A percentile compares a stretch with the other conserved stretches of the same genome.
Evolutionary conservation across 2,888 invertebrate species (phyloP).

Genomic region (Harpalus rufipes): DNA sequence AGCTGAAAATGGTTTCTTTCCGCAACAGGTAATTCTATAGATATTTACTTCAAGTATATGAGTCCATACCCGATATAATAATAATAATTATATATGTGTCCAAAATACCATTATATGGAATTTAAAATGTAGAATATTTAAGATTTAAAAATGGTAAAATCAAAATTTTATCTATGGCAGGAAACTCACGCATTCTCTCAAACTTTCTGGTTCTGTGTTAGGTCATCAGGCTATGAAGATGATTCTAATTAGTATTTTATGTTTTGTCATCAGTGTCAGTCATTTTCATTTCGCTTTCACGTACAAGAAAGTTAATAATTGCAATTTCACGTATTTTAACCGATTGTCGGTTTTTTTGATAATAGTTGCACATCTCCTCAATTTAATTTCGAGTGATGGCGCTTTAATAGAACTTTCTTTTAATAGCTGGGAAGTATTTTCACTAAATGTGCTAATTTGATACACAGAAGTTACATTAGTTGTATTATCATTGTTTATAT

Average conservation of each 20-base stretch:
- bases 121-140: too few species aligned
- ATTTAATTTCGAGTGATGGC: constrained; percentile 35
- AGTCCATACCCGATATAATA: too few species aligned
- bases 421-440: constrained; percentile 1
- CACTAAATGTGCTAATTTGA: background rate
- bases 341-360: constrained; percentile 34
- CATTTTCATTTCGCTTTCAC: constrained; percentile 50
- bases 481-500: background rate
- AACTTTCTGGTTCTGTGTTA: constrained; percentile 24
- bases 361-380: constrained; percentile 10
- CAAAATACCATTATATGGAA: too few species aligned
- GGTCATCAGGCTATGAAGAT: constrained; percentile 15
- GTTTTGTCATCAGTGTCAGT: constrained; percentile 46
- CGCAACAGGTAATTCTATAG: too few species aligned
- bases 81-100: too few species aligned
- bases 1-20: too few species aligned
- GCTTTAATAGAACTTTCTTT: constrained; percentile 32
- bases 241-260: background rate
- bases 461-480: background rate
- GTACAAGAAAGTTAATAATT: constrained; percentile 51
- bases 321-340: constrained; percentile 6
- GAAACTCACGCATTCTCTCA: background rate
- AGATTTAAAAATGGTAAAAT: too few species aligned
- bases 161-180: background rate
- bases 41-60: too few species aligned